A percentile compares a stretch with the other conserved stretches of the same genome.
These are phyloP conservation scores for Papilio dardanus DNA, from an alignment of 1,140 invertebrate species.

Conservation along the genomic window DNA sequence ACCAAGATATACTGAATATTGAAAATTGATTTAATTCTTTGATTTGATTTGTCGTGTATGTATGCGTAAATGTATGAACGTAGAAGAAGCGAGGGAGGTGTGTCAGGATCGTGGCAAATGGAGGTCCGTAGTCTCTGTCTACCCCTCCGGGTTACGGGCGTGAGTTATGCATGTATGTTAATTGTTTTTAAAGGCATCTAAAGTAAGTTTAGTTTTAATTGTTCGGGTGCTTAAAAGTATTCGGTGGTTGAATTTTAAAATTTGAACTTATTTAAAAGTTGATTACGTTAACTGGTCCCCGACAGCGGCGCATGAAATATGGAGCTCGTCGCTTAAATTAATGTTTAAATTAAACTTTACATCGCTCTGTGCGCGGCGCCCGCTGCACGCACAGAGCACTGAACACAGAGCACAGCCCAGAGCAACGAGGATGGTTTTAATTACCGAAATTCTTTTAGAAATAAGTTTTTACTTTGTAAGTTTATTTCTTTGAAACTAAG, in stretches of 20 bases:
- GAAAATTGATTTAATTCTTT: no score
- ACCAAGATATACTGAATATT: not conserved
- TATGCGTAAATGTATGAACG: no score
- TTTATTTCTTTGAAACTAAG: no score
- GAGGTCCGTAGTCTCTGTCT: no score
- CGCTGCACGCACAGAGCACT: not conserved
- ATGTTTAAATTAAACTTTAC: constrained; percentile 21
- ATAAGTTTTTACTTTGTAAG: not conserved
- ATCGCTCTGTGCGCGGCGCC: not conserved
- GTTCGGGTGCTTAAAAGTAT: not conserved
- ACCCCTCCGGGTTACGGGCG: no score
- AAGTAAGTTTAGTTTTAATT: not conserved
- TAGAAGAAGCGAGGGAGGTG: no score
- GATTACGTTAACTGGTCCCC: constrained; percentile 8
- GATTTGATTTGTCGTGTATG: no score
- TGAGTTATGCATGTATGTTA: no score
- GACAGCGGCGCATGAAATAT: constrained; percentile 15
- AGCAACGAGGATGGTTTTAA: not conserved
- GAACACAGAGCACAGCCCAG: not conserved
- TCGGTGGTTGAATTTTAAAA: not conserved
- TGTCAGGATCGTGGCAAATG: no score
- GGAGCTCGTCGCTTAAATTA: constrained; percentile 12
- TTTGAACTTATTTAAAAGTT: constrained; percentile 15
- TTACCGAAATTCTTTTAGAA: not conserved
- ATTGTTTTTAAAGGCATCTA: no score